Evolutionary conservation across 2,888 invertebrate species (phyloP).

Genomic region (Erynnis tages): DNA sequence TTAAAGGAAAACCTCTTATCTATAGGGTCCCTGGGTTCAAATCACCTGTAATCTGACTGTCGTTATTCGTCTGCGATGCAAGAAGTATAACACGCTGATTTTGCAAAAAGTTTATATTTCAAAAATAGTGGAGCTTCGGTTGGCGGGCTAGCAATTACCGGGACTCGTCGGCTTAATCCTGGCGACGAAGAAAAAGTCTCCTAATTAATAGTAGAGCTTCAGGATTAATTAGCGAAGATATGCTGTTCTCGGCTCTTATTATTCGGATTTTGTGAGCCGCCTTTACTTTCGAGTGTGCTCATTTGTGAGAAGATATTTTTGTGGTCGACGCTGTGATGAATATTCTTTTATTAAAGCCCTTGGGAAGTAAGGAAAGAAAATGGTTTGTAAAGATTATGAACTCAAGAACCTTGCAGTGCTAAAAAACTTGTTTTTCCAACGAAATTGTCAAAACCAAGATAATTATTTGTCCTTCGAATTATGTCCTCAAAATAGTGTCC

Average conservation of each 20-base stretch:
- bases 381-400: constrained; percentile 1
- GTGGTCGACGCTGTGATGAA: constrained; percentile 20
- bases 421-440: no score
- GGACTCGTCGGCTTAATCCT: constrained; percentile 55
- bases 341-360: constrained; percentile 18
- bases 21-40: no score
- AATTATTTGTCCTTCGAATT: no score
- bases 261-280: constrained; percentile 49
- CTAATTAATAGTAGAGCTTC: constrained; percentile 72
- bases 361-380: constrained; percentile 20
- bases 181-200: constrained; percentile 66
- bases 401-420: no score
- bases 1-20: no score
- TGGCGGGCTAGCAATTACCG: constrained; percentile 52
- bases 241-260: constrained; percentile 42
- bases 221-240: constrained; percentile 68
- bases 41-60: no score
- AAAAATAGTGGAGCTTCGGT: constrained; percentile 39
- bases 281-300: constrained; percentile 26
- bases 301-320: constrained; percentile 27
- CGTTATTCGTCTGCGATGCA: background rate
- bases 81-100: constrained; percentile 14
- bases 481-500: no score
- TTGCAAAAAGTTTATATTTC: constrained; percentile 27
- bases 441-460: no score